Evolutionary conservation across 2,797 vertebrate species (phyloP), one percentile per base, ranked within the genome.

Genomic region (Trachurus trachurus): DNA sequence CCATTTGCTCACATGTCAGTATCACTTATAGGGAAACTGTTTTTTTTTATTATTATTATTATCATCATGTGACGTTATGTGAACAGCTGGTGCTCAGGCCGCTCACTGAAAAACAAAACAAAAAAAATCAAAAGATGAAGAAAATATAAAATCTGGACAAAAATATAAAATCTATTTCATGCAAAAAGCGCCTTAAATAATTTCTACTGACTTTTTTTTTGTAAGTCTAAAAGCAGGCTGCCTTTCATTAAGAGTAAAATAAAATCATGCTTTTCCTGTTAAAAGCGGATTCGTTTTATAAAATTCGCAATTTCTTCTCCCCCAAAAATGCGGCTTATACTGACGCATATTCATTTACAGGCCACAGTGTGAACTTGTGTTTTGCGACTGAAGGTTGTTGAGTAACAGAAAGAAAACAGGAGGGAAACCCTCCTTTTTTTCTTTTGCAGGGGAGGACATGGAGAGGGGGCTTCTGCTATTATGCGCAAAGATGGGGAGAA

Each of bases 401-500:
- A 64, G 49, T 16, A 29, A n/a, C 9, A 16, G 15, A 71, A 80
- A 34, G 53, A 65, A 75, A 72, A 21, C 4, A 19, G 5, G 3
- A 26, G 52, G 9, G 16, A 37, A 50, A 47, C 22, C 66, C 59
- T 57, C 37, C 75, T 61, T 47, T 45, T 53, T 65, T 49, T 45
- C 45, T 60, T 77, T 65, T 74, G 74, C 31, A 34, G 31, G 83
- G 26, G 26, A 63, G 87, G 86, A 91, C 91, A 90, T 80, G 92
- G 94, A 95, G 94, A 34, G 31, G 31, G 95, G 95, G 95, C 94
- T 94, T 94, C 92, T 87, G 93, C 95, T 94, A 95, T 96, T 96
- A 96, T 97, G 96, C 96, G 94, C 95, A 96, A 93, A 88, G 95
- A 96, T 95, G 94, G 95, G 94, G 95, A 96, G 96, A 96, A 97